Percentiles rank a stretch among this genome's conserved stretches.
Evolutionary conservation across 2,113 vertebrate species (phyloP).

Genomic region (Pollimyrus isidori): DNA sequence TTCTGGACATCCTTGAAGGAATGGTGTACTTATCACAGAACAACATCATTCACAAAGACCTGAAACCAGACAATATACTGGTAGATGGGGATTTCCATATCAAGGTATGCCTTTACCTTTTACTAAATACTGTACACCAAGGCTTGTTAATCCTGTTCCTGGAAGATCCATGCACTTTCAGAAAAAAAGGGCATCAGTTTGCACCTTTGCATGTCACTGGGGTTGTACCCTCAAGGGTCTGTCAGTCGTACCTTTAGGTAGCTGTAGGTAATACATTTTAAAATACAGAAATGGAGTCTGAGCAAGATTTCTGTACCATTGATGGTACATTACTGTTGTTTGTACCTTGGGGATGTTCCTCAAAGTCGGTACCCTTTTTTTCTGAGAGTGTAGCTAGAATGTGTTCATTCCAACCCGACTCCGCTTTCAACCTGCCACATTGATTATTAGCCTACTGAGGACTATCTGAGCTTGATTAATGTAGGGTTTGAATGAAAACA

Average conservation of each 20-base stretch:
- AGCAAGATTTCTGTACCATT: too few relatives aligned
- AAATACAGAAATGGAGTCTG: too few relatives aligned
- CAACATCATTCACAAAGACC: slow-evolving; percentile 82
- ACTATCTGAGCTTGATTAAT: neutral
- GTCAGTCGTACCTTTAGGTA: too few relatives aligned
- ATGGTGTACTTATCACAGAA: slow-evolving; percentile 81
- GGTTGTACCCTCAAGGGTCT: too few relatives aligned
- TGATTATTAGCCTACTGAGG: neutral
- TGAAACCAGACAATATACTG: slow-evolving; percentile 93
- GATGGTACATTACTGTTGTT: too few relatives aligned
- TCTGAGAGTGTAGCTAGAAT: neutral
- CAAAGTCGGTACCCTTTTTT: too few relatives aligned
- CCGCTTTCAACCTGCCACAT: neutral
- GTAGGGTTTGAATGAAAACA: neutral
- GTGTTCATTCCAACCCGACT: neutral
- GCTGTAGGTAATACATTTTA: too few relatives aligned
- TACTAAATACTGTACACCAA: neutral
- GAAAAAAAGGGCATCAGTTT: too few relatives aligned
- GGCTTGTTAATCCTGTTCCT: neutral
- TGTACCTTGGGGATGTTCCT: too few relatives aligned
- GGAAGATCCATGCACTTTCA: neutral
- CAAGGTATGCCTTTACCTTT: slow-evolving; percentile 60
- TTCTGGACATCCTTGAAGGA: slow-evolving; percentile 82
- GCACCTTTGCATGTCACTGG: too few relatives aligned
- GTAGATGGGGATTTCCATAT: slow-evolving; percentile 84